Evolutionary conservation across 1,140 invertebrate species (phyloP).

Genomic region (Protaetia brevitarsis): DNA sequence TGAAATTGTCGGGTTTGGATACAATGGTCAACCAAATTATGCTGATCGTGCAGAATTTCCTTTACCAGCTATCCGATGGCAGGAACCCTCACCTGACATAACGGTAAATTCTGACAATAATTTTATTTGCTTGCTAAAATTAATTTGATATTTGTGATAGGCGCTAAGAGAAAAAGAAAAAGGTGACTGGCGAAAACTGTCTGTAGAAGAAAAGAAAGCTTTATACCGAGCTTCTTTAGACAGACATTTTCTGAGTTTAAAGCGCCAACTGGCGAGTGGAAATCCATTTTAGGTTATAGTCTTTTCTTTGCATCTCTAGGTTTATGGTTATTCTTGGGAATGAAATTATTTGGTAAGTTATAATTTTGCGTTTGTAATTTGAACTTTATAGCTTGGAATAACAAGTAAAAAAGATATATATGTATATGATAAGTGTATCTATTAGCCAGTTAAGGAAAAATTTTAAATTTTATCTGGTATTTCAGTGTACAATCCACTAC

Average conservation of each 20-base stretch:
- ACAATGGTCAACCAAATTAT: conserved; percentile 78
- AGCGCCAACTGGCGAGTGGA: conserved; percentile 88
- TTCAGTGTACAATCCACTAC: conserved; percentile 74
- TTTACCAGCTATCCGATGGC: conserved; percentile 88
- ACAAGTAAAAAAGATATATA: background rate
- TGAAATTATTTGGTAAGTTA: conserved; percentile 69
- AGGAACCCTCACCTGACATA: conserved; percentile 60
- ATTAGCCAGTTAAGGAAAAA: background rate
- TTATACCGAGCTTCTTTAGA: conserved; percentile 90
- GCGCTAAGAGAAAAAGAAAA: conserved; percentile 87
- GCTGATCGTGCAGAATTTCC: conserved; percentile 78
- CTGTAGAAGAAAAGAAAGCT: conserved; percentile 87
- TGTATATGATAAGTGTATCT: background rate
- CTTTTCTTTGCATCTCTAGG: conserved; percentile 58
- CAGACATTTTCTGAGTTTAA: conserved; percentile 89
- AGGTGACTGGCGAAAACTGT: conserved; percentile 90
- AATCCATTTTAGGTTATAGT: conserved; percentile 63
- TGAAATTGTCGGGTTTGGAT: conserved; percentile 87
- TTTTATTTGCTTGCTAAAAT: background rate
- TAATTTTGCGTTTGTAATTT: conserved; percentile 9
- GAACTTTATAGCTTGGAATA: background rate
- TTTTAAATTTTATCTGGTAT: conserved; percentile 35
- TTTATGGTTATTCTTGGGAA: conserved; percentile 67
- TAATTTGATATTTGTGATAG: conserved; percentile 46
- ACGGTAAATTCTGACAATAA: conserved; percentile 51